Conservation (phyloP, 2,888 invertebrate species). For the Sialis fuliginosa region DNA sequence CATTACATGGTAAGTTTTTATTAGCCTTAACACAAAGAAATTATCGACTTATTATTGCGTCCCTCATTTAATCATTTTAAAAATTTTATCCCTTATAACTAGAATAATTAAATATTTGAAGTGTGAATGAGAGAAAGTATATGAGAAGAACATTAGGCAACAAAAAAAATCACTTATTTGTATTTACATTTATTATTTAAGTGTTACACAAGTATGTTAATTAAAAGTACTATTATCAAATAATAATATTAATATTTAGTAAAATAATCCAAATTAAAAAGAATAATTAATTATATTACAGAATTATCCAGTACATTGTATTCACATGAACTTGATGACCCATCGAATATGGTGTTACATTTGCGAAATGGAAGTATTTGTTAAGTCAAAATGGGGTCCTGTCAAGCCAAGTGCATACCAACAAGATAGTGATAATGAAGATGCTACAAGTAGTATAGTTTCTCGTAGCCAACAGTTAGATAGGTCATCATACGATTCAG, state of each 20-base stretch:
- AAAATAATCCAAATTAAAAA: no score
- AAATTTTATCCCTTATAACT: no score
- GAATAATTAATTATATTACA: conserved; percentile 17
- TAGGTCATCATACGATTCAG: neutral
- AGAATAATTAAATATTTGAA: no score
- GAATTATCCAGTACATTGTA: conserved; percentile 48
- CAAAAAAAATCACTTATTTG: no score
- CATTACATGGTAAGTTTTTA: conserved; percentile 49
- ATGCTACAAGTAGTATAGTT: neutral
- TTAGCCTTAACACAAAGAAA: conserved; percentile 1
- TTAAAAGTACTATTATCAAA: no score
- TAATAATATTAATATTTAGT: no score
- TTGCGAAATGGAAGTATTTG: conserved; percentile 68
- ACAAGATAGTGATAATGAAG: conserved; percentile 18
- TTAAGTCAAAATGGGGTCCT: conserved; percentile 16
- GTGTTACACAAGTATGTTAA: no score
- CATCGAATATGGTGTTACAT: conserved; percentile 77
- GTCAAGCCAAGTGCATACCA: conserved; percentile 6
- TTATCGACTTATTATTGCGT: no score
- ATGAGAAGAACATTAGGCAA: no score
- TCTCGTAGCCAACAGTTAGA: neutral
- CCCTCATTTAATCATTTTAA: no score
- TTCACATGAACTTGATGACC: conserved; percentile 73
- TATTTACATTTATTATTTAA: no score
- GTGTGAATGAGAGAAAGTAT: no score